Evolutionary conservation across 2,797 vertebrate genomes (phyloP).

Genomic region (Neosalanx taihuensis): DNA sequence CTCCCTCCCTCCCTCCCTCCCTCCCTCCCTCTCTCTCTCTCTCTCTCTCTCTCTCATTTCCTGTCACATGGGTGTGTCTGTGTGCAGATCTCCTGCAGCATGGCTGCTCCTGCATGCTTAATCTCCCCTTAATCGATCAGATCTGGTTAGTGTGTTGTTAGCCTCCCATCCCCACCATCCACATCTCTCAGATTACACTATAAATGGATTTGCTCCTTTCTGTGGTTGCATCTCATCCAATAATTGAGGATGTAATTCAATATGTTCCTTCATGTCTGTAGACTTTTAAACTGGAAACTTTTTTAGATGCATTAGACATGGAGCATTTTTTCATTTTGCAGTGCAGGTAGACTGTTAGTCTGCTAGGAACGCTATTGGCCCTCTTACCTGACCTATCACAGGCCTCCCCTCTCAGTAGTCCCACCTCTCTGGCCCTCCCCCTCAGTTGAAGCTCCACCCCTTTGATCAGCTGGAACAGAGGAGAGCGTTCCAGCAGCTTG

Average conservation of each 20-base stretch:
- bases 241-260: too few relatives aligned
- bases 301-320: too few relatives aligned
- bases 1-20: too few relatives aligned
- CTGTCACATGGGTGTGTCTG: neutral
- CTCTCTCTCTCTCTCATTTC: neutral
- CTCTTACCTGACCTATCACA: constrained; percentile 32
- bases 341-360: neutral
- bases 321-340: neutral
- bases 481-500: constrained; percentile 61
- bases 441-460: constrained; percentile 64
- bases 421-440: constrained; percentile 48
- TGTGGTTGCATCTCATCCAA: too few relatives aligned
- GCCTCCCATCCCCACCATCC: neutral
- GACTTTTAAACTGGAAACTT: too few relatives aligned
- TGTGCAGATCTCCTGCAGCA: neutral
- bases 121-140: too few relatives aligned
- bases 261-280: too few relatives aligned
- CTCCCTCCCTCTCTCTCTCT: too few relatives aligned
- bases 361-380: neutral
- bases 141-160: neutral
- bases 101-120: too few relatives aligned
- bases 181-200: neutral
- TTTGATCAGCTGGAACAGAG: constrained; percentile 72
- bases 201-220: neutral
- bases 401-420: constrained; percentile 46